Conservation (phyloP, 2,797 vertebrate species). For the Oryzias sinensis region DNA sequence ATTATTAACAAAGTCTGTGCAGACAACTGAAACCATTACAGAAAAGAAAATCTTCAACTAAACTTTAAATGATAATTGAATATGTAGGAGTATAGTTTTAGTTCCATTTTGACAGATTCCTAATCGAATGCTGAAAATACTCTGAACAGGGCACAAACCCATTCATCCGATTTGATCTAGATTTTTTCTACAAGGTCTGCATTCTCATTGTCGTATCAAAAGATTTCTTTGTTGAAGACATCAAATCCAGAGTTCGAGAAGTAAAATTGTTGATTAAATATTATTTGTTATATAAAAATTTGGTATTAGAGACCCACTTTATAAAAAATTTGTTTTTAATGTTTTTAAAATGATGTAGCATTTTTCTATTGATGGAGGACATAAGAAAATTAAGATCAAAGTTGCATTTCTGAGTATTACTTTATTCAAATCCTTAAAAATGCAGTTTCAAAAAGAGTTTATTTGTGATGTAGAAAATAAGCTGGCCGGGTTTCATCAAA, state of each 20-base stretch:
- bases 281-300: not conserved
- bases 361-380: not conserved
- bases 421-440: too few species aligned
- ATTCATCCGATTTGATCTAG: not conserved
- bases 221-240: not conserved
- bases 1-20: not conserved
- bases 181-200: not conserved
- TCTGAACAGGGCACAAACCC: not conserved
- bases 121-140: not conserved
- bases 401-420: too few species aligned
- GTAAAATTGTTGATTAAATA: not conserved
- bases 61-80: not conserved
- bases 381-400: too few species aligned
- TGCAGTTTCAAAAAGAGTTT: too few species aligned
- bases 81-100: not conserved
- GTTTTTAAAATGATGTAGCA: too few species aligned
- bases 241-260: not conserved
- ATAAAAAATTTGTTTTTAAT: too few species aligned
- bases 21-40: not conserved
- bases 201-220: not conserved
- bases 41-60: too few species aligned
- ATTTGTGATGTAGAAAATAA: too few species aligned
- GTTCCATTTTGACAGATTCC: not conserved
- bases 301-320: too few species aligned
- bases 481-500: too few species aligned